Conservation (phyloP, 30 jellyfish, hydroid and myxozoan species). For the Turritopsis dohrnii region DNA sequence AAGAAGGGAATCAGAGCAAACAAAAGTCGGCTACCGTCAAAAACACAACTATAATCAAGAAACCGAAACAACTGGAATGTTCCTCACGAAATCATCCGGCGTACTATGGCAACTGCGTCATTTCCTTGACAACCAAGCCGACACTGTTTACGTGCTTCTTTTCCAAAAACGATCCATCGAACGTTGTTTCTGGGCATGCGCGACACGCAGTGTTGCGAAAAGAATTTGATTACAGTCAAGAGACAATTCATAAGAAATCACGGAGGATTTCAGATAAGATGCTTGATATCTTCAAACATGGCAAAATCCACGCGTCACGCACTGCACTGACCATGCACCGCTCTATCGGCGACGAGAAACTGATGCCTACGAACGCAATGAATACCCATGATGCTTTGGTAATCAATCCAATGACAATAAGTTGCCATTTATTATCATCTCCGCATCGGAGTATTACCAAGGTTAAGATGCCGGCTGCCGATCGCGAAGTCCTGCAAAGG, state of each 20-base stretch:
- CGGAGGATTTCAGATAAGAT: neutral
- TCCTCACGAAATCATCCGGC: neutral
- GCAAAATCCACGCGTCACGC: constrained; percentile 54
- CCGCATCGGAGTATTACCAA: constrained; percentile 19
- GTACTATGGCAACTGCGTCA: neutral
- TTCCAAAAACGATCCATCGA: neutral
- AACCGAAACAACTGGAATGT: neutral
- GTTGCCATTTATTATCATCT: constrained; percentile 21
- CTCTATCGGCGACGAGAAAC: constrained; percentile 30
- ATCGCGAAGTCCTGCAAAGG: neutral
- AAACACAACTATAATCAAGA: neutral
- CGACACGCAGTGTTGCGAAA: neutral
- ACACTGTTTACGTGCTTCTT: neutral
- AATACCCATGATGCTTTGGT: constrained; percentile 42
- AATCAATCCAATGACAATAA: constrained; percentile 42
- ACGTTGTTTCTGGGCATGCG: neutral
- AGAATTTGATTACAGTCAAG: neutral
- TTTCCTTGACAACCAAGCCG: neutral
- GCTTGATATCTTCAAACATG: constrained; percentile 8
- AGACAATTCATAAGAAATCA: neutral
- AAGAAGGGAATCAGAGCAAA: neutral
- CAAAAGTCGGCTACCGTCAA: neutral
- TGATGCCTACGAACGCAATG: constrained; percentile 27
- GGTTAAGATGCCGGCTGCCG: neutral
- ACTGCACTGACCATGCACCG: constrained; percentile 58